Base-by-base conservation (phyloP, 2,888 invertebrate genomes). In the Drosophila picticornis region DNA sequence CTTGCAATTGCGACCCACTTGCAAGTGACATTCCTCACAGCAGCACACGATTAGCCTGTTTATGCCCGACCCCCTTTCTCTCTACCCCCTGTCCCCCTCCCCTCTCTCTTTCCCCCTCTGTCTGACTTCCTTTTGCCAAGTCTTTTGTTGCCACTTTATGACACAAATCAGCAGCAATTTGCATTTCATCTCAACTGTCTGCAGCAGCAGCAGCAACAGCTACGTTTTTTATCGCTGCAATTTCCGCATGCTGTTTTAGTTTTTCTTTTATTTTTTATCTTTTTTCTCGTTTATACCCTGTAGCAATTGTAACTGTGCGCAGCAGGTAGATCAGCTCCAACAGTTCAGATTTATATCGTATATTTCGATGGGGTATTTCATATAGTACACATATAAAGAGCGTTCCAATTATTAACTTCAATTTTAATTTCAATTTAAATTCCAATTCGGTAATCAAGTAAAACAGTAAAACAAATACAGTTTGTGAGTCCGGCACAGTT, bases 141-240 rank as follows among this genome's bases (percentile, higher is more conserved):
- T 69, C 65, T 71, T 59, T 75, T 64, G 51, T 66, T 70, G 70
- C 71, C 81, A 69, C 65, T 80, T 64, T 74, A 58, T 58, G 77
- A 71, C 77, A 81, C 84, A 77, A 84, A 82, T 81, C 81, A 71
- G 64, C 65, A 53, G 81, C 79, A 84, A 82, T 82, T 82, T 82
- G 73, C 81, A 84, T 82, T 82, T 83, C 69, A 80, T 73, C 80
- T 46, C 46, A 55, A 25, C 32, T 53, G 57, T 38, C 58, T 43
- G 61, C 31, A 50, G 27, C 71, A 72, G 27, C 71, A 72, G 29
- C 64, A 72, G 29, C 74, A 74, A 65, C 31, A 38, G 53, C 38
- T 22, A 55, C 25, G 31, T 2, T 46, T 64, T 64, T 78, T 71
- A 72, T 78, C 67, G 79, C 57, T 72, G 75, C 70, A 76, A 79